phyloP scores from a whole-genome alignment of 2,888 invertebrate species.

The Abrostola triplasia region DNA sequence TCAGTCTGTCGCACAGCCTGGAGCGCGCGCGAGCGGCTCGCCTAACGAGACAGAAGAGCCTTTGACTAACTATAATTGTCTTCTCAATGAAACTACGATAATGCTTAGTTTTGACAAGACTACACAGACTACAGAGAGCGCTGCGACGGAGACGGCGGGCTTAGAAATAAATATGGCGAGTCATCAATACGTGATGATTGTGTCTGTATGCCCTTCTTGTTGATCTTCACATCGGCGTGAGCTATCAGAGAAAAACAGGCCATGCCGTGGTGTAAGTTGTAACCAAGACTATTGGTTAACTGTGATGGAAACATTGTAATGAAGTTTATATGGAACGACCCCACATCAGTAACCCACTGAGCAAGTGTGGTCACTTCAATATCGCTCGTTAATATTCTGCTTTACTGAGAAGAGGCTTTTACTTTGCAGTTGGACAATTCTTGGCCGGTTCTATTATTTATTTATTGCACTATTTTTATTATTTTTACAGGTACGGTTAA shows the following conservation, averaged over 20 bases:
- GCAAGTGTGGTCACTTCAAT: no score
- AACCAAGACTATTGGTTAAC: not conserved
- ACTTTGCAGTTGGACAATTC: no score
- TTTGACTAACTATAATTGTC: constrained; percentile 7
- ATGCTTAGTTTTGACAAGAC: not conserved
- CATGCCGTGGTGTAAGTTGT: not conserved
- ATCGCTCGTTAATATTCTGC: no score
- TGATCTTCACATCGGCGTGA: not conserved
- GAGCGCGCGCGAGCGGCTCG: constrained; percentile 3
- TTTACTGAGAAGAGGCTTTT: no score
- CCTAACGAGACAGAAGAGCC: constrained; percentile 14
- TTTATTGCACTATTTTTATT: no score
- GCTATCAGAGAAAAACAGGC: not conserved
- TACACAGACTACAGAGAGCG: no score
- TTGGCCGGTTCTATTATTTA: no score
- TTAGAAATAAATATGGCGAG: no score
- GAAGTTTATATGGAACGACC: not conserved
- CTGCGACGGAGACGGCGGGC: not conserved
- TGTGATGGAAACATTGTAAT: not conserved
- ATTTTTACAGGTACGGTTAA: no score
- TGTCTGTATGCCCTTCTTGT: no score
- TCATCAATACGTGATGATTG: no score
- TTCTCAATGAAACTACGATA: constrained; percentile 1
- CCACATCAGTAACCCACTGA: no score
- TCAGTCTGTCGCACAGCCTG: not conserved